phyloP scores from a whole-genome alignment of 2,113 vertebrate species.

The Regulus satrapa region DNA sequence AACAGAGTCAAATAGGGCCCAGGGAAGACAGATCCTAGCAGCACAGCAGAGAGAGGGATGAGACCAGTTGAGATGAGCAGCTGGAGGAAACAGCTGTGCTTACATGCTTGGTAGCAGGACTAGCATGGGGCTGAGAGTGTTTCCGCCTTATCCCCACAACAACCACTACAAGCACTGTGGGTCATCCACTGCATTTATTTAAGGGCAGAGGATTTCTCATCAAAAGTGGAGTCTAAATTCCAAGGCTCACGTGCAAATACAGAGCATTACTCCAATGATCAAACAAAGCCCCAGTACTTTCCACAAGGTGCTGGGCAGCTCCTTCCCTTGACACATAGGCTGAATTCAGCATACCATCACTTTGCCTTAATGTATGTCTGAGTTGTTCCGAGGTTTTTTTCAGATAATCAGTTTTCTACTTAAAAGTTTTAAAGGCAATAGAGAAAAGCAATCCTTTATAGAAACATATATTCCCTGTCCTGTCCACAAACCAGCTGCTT shows the following conservation, averaged over 20 bases:
- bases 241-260: background rate
- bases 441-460: background rate
- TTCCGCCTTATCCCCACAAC: background rate
- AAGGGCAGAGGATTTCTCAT: background rate
- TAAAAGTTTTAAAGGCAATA: background rate
- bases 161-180: background rate
- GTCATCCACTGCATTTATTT: background rate
- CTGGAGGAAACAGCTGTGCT: background rate
- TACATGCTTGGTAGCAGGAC: accelerated
- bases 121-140: accelerated
- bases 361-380: background rate
- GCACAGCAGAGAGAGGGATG: background rate
- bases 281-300: background rate
- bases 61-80: accelerated
- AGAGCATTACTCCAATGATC: accelerated
- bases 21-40: background rate
- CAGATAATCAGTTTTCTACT: background rate
- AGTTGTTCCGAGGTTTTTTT: background rate
- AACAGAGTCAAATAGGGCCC: background rate
- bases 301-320: background rate
- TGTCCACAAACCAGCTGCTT: background rate
- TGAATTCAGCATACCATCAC: background rate
- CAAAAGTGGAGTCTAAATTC: background rate
- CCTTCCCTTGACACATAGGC: background rate
- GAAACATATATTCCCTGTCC: background rate